Conservation (phyloP, 2,797 vertebrate species). For the Parotocinclus haroldoi region DNA sequence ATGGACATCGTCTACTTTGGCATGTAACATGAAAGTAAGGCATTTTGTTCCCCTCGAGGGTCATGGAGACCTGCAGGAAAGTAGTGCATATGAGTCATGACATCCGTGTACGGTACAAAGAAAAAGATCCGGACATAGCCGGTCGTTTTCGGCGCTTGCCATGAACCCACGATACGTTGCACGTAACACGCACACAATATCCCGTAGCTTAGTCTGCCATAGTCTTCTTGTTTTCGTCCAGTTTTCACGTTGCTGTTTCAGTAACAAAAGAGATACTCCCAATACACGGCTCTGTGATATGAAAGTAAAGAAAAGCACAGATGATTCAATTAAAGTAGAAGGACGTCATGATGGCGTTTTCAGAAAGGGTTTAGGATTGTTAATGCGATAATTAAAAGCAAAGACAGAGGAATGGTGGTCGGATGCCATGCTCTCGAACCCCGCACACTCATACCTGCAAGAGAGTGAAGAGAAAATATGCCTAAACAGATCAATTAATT, state of each 20-base stretch:
- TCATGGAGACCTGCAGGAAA: slow-evolving; percentile 46
- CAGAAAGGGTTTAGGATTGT: slow-evolving; percentile 72
- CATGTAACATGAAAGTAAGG: slow-evolving; percentile 80
- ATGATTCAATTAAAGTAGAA: slow-evolving; percentile 28
- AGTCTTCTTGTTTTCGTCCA: slow-evolving; percentile 26
- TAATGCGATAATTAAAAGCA: slow-evolving; percentile 66
- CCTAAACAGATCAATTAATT: not conserved
- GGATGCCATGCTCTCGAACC: slow-evolving; percentile 73
- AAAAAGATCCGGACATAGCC: slow-evolving; percentile 13
- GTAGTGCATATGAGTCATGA: slow-evolving; percentile 62
- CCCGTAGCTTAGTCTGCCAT: slow-evolving; percentile 1
- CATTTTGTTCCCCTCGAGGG: slow-evolving; percentile 71
- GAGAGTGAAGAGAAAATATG: slow-evolving; percentile 37
- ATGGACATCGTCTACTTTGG: slow-evolving; percentile 75
- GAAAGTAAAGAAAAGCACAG: slow-evolving; percentile 20
- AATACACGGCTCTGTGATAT: slow-evolving; percentile 24
- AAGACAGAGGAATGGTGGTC: slow-evolving; percentile 57
- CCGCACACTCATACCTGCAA: slow-evolving; percentile 85
- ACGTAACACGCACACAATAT: slow-evolving; percentile 41
- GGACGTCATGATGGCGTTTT: slow-evolving; percentile 49
- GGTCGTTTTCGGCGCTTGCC: slow-evolving; percentile 29
- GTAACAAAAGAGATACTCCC: slow-evolving; percentile 25
- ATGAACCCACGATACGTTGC: slow-evolving; percentile 36
- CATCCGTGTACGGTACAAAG: slow-evolving; percentile 45
- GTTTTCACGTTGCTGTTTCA: slow-evolving; percentile 15